Evolutionary conservation across 1,140 invertebrate genomes (phyloP), one percentile per base, ranked within the genome.

Genomic region (Orius insidiosus): DNA sequence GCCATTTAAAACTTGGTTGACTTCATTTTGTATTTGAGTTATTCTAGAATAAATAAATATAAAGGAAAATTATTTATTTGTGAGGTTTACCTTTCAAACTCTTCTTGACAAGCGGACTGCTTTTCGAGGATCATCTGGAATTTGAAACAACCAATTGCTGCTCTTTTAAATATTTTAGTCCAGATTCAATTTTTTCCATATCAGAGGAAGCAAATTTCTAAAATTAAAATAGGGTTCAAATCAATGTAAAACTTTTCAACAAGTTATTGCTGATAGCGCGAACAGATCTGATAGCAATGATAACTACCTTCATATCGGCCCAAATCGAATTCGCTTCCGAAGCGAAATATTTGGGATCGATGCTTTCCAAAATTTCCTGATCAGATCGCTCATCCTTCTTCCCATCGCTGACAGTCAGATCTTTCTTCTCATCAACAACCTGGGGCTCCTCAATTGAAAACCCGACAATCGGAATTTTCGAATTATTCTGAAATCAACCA

Each of bases 121-220:
- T 95, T 87, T 59, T 94, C 81, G 7, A 92, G 66, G 54, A 95
- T 93, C 11, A 94, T 66, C 53, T 92, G 83, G 0, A 92, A 53
- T 85, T 88, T 0, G 86, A 90, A 0, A 96, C 85, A 19, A 90
- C 85, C 60, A 78, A 71, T 47, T 85, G 74, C 58, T 88, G 83
- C 42, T 72, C 72, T 47, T 74, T 69, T 11, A 87, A 61, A 49
- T 71, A 68, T 49, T 73, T 72, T 51, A 76, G 72, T 48, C 76
- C 71, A 24, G 65, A 60, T 54, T 77, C 72, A 47, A 87, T 80
- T 35, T 77, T 64, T 49, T 78, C 69, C 30, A 72, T 69, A 48
- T 80, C 72, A 13, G 80, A 60, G 33, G 58, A 55, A 49, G 68
- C 63, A 36, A 46, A 48, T 39, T 31, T 13, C 39, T 18, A 51